Conservation (phyloP, 1,140 invertebrate species). For the Drosophila bocki region DNA sequence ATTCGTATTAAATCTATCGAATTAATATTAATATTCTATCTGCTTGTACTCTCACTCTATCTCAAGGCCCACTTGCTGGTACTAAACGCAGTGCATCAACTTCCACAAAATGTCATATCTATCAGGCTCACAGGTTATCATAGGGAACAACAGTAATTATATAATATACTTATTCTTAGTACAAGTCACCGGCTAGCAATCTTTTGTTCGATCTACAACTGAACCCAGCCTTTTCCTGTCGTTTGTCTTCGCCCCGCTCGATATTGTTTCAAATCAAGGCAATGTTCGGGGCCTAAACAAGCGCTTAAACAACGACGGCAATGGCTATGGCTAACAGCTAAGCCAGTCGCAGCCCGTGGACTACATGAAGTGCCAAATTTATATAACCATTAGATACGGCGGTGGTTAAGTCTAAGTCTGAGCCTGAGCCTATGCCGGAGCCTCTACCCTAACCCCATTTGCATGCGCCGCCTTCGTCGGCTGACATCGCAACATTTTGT, state of each 20-base stretch:
- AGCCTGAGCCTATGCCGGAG: conserved; percentile 14
- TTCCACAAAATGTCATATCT: background rate
- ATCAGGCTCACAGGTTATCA: conserved; percentile 4
- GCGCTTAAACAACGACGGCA: conserved; percentile 39
- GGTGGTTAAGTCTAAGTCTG: conserved; percentile 36
- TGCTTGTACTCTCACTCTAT: too few species aligned
- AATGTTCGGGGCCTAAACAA: conserved; percentile 51
- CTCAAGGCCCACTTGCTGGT: background rate
- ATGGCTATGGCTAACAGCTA: conserved; percentile 33
- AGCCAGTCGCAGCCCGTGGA: conserved; percentile 27
- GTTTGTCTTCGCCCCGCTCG: conserved; percentile 38
- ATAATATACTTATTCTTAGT: conserved; percentile 42
- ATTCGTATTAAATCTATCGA: background rate
- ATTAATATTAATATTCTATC: background rate
- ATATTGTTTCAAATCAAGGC: conserved; percentile 51
- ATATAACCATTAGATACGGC: conserved; percentile 73
- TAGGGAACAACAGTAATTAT: conserved; percentile 26
- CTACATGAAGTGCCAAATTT: conserved; percentile 75
- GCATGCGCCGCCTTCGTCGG: conserved; percentile 63
- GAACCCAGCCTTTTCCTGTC: conserved; percentile 61
- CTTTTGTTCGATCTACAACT: conserved; percentile 45
- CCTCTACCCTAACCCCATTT: conserved; percentile 71
- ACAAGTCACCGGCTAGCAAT: conserved; percentile 30
- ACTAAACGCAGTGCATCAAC: background rate
- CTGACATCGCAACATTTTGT: conserved; percentile 82